Base-by-base conservation (phyloP, 2,888 invertebrate species). In the Synanthedon vespiformis region DNA sequence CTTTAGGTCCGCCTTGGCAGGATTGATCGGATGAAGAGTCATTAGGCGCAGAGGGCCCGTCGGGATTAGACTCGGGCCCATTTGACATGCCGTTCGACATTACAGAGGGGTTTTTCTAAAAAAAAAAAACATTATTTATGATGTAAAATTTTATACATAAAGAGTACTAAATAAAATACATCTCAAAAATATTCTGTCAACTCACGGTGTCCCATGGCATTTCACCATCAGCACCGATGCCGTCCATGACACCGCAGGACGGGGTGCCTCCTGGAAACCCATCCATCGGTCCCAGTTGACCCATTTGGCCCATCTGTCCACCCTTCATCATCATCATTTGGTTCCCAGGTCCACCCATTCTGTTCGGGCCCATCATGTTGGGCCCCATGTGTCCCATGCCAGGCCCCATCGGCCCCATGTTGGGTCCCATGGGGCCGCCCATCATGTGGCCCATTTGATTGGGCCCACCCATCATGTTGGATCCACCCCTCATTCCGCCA, bases 191-290 rank as follows among this genome's bases (percentile, higher is more conserved):
- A 14, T 49, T 51, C 13, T 49, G 10, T 2, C 5, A 34, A 81
- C 87, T 86, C 63, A 88, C 88, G 84, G 86, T 86, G 81, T 88
- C 87, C 88, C 88, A 88, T 74, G 88, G 86, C 82, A 88, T 87
- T 83, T 88, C 88, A 83, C 87, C 88, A 82, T 88, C 88, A 83
- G 86, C 86, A 82, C 87, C 87, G 84, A 88, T 82, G 81, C 87
- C 87, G 83, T 88, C 88, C 87, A 88, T 87, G 82, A 87, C 88
- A 82, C 88, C 88, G 72, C 88, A 88, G 81, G 88, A 85, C 82
- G 88, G 88, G 82, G 88, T 86, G 85, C 86, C 79, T 65, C 86
- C 87, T 77, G 88, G 86, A 85, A 87, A 88, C 80, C 88, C 88
- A 84, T 82, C 87, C 88, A 87, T 87, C 48, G 78, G 79, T 16